Conservation (phyloP, 2,113 vertebrate genomes). For the Urocolius indicus region DNA sequence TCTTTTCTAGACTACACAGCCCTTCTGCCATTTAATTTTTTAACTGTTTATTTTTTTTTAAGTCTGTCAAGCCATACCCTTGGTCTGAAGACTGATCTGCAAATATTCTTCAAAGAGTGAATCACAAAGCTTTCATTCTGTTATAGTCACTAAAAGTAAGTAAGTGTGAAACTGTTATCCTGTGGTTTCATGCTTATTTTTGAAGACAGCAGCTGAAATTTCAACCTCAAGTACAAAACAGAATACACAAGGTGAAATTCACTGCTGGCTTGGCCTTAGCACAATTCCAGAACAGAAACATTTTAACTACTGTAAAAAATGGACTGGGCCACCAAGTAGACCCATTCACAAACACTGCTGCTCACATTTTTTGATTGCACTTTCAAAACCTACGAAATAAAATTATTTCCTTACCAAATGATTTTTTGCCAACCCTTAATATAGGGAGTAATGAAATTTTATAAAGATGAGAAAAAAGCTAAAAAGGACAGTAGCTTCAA, state of each 20-base stretch:
- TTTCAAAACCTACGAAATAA: background rate
- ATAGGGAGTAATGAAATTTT: background rate
- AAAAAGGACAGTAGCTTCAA: background rate
- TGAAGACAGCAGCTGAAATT: background rate
- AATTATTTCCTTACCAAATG: background rate
- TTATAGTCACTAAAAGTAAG: background rate
- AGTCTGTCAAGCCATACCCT: background rate
- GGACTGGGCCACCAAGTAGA: background rate
- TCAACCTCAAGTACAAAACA: background rate
- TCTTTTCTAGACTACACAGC: no score
- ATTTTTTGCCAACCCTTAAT: background rate
- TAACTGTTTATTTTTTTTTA: background rate
- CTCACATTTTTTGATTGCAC: background rate
- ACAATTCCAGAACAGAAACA: background rate
- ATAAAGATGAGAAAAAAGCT: background rate
- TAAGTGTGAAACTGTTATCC: background rate
- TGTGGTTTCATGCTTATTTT: background rate
- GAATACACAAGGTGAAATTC: background rate
- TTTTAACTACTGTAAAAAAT: background rate
- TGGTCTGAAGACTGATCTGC: background rate
- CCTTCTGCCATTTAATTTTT: background rate
- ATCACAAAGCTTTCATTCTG: background rate
- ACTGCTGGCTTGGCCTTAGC: background rate
- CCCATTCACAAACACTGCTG: background rate
- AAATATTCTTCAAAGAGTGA: background rate